Conservation (phyloP, 2,797 vertebrate genomes). For the Rhinophrynus dorsalis region DNA sequence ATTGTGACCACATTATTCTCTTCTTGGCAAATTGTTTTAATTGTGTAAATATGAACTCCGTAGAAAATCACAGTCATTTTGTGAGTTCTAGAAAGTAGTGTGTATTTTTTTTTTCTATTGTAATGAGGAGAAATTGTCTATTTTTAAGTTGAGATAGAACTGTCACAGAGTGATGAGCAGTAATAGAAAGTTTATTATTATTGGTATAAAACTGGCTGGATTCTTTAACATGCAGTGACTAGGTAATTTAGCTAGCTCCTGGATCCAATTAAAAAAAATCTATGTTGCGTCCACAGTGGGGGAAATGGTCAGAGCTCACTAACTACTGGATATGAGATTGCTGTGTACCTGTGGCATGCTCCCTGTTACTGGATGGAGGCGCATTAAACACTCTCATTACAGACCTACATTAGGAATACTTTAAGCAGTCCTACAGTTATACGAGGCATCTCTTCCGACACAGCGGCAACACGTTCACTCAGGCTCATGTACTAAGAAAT, state of each 20-base stretch:
- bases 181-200: conserved; percentile 72
- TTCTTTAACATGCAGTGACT: conserved; percentile 67
- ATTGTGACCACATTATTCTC: conserved; percentile 7
- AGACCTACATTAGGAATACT: conserved; percentile 44
- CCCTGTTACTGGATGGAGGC: conserved; percentile 35
- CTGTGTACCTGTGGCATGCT: conserved; percentile 64
- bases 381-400: conserved; percentile 63
- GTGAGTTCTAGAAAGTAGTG: conserved; percentile 18
- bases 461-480: neutral
- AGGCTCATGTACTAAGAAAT: too few species aligned
- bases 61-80: conserved; percentile 1
- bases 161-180: conserved; percentile 55
- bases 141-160: conserved; percentile 51
- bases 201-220: conserved; percentile 68
- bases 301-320: conserved; percentile 57
- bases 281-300: conserved; percentile 65
- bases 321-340: conserved; percentile 41
- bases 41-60: neutral
- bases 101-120: conserved; percentile 25
- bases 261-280: conserved; percentile 72
- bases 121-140: conserved; percentile 50
- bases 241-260: conserved; percentile 72
- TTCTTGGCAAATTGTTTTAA: neutral
- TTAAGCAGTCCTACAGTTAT: conserved; percentile 31
- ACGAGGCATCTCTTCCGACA: neutral